These are phyloP conservation scores for Nephrotoma guestfalica DNA, from an alignment of 2,888 invertebrate genomes.

Conservation along the genomic window DNA sequence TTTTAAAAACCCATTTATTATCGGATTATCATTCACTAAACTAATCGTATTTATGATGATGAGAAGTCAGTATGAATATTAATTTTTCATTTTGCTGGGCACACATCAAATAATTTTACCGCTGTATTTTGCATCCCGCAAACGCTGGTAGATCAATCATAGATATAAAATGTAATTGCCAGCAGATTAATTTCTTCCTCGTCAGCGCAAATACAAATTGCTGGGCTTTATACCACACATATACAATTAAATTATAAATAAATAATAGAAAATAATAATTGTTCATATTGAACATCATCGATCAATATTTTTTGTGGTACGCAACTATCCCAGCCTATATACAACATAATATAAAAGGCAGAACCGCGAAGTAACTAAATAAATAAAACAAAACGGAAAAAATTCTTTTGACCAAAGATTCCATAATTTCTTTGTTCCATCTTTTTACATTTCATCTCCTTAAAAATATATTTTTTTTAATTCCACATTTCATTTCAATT, in stretches of 20 bases:
- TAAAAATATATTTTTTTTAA: background rate
- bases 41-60: too few species aligned
- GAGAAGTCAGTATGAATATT: too few species aligned
- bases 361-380: background rate
- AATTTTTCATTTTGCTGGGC: too few species aligned
- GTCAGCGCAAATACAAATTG: background rate
- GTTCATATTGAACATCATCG: background rate
- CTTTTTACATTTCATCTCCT: background rate
- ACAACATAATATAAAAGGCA: background rate
- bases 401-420: background rate
- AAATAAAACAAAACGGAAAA: background rate
- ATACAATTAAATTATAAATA: background rate
- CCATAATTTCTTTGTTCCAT: background rate
- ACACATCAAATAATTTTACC: too few species aligned
- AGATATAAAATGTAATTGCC: background rate
- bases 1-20: too few species aligned
- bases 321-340: background rate
- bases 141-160: background rate
- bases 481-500: background rate
- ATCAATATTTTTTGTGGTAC: background rate
- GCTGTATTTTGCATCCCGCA: too few species aligned
- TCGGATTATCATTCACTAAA: too few species aligned
- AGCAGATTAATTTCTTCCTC: background rate
- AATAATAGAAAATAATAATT: background rate
- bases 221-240: background rate